Evolutionary conservation across 1,140 invertebrate species (phyloP).

Genomic region (Pogonognathellus flavescens): DNA sequence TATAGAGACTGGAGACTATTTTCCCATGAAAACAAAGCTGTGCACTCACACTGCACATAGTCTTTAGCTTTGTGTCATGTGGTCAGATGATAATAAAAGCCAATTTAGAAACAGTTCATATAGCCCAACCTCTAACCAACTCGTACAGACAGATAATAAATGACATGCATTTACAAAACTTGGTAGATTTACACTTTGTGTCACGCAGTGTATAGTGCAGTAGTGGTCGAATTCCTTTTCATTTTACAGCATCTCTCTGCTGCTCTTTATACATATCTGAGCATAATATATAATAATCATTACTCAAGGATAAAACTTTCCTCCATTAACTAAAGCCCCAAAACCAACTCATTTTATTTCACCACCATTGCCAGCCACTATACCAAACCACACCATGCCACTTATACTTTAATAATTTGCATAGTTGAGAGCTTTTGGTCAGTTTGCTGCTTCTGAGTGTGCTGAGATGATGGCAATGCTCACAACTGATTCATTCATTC

Average conservation of each 20-base stretch:
- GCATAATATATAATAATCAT: neutral
- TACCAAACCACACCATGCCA: slow-evolving; percentile 26
- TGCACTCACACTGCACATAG: too few species aligned
- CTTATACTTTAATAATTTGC: slow-evolving; percentile 10
- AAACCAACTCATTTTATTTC: slow-evolving; percentile 28
- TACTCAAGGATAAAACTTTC: slow-evolving; percentile 31
- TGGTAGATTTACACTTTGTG: too few species aligned
- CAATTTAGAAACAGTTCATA: too few species aligned
- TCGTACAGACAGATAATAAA: too few species aligned
- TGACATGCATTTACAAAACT: too few species aligned
- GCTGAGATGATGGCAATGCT: neutral
- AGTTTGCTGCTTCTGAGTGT: neutral
- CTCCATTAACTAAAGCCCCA: neutral
- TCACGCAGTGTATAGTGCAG: too few species aligned
- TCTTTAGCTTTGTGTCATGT: too few species aligned
- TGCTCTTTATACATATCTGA: neutral
- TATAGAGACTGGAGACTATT: neutral
- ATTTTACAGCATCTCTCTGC: neutral
- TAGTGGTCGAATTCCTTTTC: neutral
- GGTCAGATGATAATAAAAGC: too few species aligned
- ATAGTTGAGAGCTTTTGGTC: slow-evolving; percentile 34
- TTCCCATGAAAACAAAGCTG: slow-evolving; percentile 50
- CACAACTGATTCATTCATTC: slow-evolving; percentile 25
- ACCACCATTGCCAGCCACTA: slow-evolving; percentile 28
- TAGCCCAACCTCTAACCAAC: too few species aligned